Evolutionary conservation across 2,113 vertebrate species (phyloP), one percentile per base, ranked within the genome.

Genomic region (Pardalotus punctatus): DNA sequence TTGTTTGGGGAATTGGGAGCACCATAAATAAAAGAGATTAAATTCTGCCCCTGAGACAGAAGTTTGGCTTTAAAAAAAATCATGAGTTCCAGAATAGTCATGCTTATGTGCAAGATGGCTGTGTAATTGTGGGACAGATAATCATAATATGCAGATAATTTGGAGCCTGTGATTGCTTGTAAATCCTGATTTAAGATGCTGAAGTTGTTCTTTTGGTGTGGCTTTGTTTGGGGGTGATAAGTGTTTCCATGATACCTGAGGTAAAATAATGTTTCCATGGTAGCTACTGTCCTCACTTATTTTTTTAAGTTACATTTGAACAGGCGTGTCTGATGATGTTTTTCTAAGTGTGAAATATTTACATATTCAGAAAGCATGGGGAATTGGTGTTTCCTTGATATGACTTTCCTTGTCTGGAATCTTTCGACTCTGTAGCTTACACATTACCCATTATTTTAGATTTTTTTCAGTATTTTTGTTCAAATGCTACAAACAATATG

Each of bases 11-110:
- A 97, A 94, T 81, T 95, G 90, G 93, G 87, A 88, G 93, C 82
- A 69, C 93, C 94, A 94, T 98, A 98, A 98, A 98, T 98, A 98
- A 98, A 94, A 94, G 81, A 96, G 94, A 96, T 96, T 96, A 97
- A 97, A 98, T 97, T 95, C 89, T 95, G 89, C 88, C 70, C 67
- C 88, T 35, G 38, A 94, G 88, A 86, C 87, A 90, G 84, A 78
- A 79, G 43, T 38, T 93, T 93, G 83, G 69, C 88, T 88, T 86
- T 64, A 42, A 82, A 94, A 94, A 47, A 90, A 81, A 25, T 19
- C 31, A 8, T 3, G 62, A 58, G n/a, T 70, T 91, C 65, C 57
- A 11, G 81, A 65, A 31, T 11, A 43, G 51, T 79, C 15, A 8
- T 70, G 48, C 14, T 51, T 19, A 14, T 77, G 56, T 81, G 81